Base-by-base conservation (phyloP, 2,797 vertebrate genomes). In the Manis pentadactyla region DNA sequence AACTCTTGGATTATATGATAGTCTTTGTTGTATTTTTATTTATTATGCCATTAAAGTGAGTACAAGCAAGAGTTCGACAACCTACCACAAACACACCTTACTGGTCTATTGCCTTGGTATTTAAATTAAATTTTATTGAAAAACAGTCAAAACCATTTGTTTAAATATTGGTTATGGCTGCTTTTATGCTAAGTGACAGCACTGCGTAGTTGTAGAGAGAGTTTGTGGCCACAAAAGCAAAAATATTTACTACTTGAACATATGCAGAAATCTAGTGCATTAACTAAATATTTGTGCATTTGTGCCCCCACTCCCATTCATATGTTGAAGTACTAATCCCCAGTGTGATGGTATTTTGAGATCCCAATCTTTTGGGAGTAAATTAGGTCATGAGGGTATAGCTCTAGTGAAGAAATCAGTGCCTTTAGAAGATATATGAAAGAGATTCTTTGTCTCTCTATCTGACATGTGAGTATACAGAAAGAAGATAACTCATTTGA, bases 171-270 rank as follows among this genome's bases (percentile, higher is more conserved):
- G 6, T 5, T 53, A 31, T 27, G 31, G 7, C 37, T 64, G 5
- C 8, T 34, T 46, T 27, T 13, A 49, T n/a, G 6, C 27, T 27
- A 79, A 49, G 2, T 31, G 1, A 1, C 27, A 51, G 4, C 4
- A 11, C 3, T 15, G 4, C 34, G 7, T 42, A 12, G 34, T 34
- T 87, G 13, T n/a, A 34, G 1, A 25, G 23, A 18, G 17, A 51
- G 0, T 0, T 1, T 42, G 23, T 59, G 6, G 2, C 21, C 46
- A 4, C 3, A 51, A n/a, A 93, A 5, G 4, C n/a, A 49, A 49
- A 71, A 37, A 85, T 29, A n/a, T 3, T 57, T 13, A 53, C 0
- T 51, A 34, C 9, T 68, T 74, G 17, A 81, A 2, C 5, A n/a
- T 42, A 46, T 73, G 5, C 12, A 66, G 23, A 84, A 71, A 49